Percentiles rank a stretch among this genome's conserved stretches.
Conservation (phyloP, 2,113 vertebrate species). For the Mesoclemmys tuberculata region DNA sequence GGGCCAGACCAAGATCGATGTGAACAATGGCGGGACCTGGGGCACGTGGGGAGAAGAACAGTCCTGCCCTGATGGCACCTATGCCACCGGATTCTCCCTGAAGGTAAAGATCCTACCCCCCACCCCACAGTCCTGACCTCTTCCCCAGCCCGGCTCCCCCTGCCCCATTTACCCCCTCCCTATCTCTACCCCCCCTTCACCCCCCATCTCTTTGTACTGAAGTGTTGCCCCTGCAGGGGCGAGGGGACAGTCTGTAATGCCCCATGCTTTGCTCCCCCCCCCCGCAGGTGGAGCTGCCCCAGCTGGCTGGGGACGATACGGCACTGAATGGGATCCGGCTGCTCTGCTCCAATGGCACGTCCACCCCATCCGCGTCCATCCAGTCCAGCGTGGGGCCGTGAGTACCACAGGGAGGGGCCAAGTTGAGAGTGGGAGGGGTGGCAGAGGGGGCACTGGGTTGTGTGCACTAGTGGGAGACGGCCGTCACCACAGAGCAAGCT, state of each 20-base stretch:
- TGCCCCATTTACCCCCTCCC: no score
- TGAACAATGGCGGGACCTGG: constrained; percentile 50
- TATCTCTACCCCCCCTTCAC: no score
- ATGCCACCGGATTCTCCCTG: constrained; percentile 55
- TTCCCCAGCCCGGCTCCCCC: background rate
- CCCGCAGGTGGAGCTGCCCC: constrained; percentile 24
- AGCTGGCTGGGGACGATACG: constrained; percentile 44
- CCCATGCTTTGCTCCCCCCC: background rate
- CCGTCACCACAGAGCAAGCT: background rate
- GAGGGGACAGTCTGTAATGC: background rate
- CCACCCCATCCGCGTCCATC: no score
- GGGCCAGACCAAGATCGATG: background rate
- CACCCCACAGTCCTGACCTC: background rate
- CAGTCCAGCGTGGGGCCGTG: background rate
- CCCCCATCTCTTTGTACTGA: background rate
- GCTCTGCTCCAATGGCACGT: background rate
- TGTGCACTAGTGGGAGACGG: background rate
- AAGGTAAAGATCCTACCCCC: constrained; percentile 1
- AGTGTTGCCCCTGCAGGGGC: background rate
- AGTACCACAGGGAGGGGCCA: background rate
- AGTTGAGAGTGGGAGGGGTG: background rate
- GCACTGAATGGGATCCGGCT: constrained; percentile 59
- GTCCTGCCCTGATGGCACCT: constrained; percentile 39
- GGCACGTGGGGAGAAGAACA: constrained; percentile 45
- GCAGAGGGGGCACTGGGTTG: background rate